phyloP scores from a whole-genome alignment of 2,888 invertebrate species.

The Spisula subtruncata region DNA sequence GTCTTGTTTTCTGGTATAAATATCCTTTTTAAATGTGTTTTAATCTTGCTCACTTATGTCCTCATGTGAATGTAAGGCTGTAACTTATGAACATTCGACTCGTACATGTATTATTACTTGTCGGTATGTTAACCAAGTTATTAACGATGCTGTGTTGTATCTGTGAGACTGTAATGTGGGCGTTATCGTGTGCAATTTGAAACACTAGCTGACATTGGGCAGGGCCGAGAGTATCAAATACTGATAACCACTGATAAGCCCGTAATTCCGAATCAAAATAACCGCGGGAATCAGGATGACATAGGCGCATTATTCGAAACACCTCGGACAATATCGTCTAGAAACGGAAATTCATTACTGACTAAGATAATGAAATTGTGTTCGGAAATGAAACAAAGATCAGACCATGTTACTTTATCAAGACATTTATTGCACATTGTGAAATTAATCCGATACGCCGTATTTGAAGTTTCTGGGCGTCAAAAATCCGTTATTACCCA shows the following conservation, averaged over 20 bases:
- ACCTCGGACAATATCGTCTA: not conserved
- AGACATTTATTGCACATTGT: not conserved
- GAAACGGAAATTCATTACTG: not conserved
- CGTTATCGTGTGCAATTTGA: not conserved
- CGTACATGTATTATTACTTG: too few species aligned
- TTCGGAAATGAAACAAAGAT: constrained; percentile 9
- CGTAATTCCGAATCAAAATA: not conserved
- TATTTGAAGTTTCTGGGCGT: constrained; percentile 11
- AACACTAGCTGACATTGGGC: constrained; percentile 1
- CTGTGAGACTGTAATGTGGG: not conserved
- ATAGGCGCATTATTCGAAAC: not conserved
- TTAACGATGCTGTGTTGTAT: constrained; percentile 6
- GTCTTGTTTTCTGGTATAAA: not conserved
- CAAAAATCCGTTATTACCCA: not conserved
- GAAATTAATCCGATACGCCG: constrained; percentile 1
- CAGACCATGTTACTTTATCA: not conserved
- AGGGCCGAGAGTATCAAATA: constrained; percentile 4
- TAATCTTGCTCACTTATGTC: not conserved
- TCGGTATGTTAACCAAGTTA: not conserved
- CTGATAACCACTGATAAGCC: not conserved
- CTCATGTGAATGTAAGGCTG: not conserved
- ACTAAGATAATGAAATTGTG: not conserved
- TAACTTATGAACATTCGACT: too few species aligned
- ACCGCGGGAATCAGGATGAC: not conserved
- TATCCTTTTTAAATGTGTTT: not conserved